Conservation (phyloP, 37 sponge, comb jelly and placozoan genomes). For the Aplysina aerophoba region DNA sequence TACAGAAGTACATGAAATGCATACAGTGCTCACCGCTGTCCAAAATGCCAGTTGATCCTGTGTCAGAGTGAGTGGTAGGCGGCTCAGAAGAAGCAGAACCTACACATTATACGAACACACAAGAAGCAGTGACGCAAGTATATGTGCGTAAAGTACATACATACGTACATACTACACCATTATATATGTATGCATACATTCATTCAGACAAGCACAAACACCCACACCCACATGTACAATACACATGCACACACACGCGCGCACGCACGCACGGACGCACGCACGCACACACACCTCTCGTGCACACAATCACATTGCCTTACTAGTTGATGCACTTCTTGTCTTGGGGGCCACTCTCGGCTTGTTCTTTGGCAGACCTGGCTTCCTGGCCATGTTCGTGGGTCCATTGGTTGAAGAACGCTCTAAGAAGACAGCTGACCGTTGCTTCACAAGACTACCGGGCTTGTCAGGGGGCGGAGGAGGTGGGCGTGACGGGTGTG, state of each 20-base stretch:
- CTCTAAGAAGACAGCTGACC: neutral
- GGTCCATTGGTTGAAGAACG: slow-evolving; percentile 6
- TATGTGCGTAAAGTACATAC: no score
- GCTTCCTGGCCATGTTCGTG: neutral
- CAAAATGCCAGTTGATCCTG: no score
- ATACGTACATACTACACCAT: no score
- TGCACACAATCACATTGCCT: no score
- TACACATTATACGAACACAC: no score
- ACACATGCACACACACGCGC: slow-evolving; percentile 2
- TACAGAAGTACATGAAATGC: no score
- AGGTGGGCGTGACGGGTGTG: slow-evolving; percentile 25
- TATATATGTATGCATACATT: neutral
- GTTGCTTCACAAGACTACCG: neutral
- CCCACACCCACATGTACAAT: neutral
- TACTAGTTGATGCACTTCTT: no score
- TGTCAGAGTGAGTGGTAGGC: no score
- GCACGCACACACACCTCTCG: neutral
- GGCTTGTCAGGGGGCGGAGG: slow-evolving; percentile 20
- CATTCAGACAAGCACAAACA: neutral
- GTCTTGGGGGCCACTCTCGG: neutral
- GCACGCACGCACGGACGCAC: neutral
- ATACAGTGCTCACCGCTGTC: no score
- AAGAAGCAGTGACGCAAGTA: no score
- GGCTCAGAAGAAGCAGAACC: no score
- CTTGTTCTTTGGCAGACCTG: neutral